A percentile compares a stretch with the other conserved stretches of the same genome.
Evolutionary conservation across 92 coral and sea anemone species (phyloP).

Genomic region (Actinostola sp.): DNA sequence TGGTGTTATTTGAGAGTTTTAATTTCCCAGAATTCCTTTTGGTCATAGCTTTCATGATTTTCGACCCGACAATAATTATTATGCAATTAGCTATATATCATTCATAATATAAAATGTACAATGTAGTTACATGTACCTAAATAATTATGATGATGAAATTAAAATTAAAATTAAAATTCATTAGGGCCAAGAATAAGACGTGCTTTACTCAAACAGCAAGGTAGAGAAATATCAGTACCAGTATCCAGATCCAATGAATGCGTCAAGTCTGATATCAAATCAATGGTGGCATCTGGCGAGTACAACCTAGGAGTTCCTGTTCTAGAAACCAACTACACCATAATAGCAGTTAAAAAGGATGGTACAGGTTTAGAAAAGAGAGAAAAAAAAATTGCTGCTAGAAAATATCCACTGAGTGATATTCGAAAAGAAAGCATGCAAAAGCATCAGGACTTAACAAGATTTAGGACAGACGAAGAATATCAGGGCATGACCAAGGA

Average conservation of each 20-base stretch:
- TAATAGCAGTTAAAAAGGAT: neutral
- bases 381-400: constrained; percentile 1
- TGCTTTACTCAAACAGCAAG: constrained; percentile 16
- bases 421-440: constrained; percentile 8
- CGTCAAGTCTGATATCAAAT: constrained; percentile 8
- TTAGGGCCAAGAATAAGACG: constrained; percentile 14
- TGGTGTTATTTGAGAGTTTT: too few species aligned
- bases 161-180: neutral
- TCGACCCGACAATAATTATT: neutral
- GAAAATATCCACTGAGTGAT: constrained; percentile 17
- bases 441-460: constrained; percentile 9
- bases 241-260: constrained; percentile 1
- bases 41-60: neutral
- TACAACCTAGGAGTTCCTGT: constrained; percentile 20
- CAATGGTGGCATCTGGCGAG: constrained; percentile 11
- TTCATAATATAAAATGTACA: neutral
- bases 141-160: neutral
- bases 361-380: constrained; percentile 5
- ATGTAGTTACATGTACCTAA: neutral
- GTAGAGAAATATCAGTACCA: constrained; percentile 13
- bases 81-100: neutral
- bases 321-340: constrained; percentile 5
- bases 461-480: constrained; percentile 11
- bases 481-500: constrained; percentile 18
- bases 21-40: neutral